These are phyloP conservation scores for Drosophila kurseongensis DNA, from an alignment of 1,140 invertebrate genomes.

Conservation along the genomic window DNA sequence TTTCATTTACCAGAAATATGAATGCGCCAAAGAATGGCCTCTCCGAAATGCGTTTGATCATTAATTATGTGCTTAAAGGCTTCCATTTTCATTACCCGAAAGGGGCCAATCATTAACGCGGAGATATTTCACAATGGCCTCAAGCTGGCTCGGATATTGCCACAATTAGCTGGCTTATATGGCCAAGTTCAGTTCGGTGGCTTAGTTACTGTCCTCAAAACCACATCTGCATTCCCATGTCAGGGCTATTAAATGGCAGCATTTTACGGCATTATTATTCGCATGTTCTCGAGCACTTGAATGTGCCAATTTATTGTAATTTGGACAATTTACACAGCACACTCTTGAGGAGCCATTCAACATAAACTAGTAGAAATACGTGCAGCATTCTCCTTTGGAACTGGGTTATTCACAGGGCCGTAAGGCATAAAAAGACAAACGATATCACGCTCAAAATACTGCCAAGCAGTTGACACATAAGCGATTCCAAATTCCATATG, in stretches of 20 bases:
- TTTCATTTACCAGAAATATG: slow-evolving; percentile 63
- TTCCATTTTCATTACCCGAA: background rate
- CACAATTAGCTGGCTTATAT: slow-evolving; percentile 29
- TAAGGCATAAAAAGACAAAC: slow-evolving; percentile 37
- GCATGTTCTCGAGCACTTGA: slow-evolving; percentile 10
- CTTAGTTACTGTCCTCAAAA: slow-evolving; percentile 8
- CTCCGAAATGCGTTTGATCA: slow-evolving; percentile 22
- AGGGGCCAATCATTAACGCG: slow-evolving; percentile 8
- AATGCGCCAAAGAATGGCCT: slow-evolving; percentile 31
- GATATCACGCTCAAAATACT: slow-evolving; percentile 35
- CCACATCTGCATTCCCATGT: slow-evolving; percentile 18
- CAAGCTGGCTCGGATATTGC: background rate
- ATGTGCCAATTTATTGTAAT: slow-evolving; percentile 51
- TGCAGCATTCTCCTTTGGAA: slow-evolving; percentile 34
- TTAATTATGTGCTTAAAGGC: slow-evolving; percentile 36
- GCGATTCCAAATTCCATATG: slow-evolving; percentile 47
- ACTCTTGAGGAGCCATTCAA: slow-evolving; percentile 28
- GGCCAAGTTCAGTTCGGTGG: background rate
- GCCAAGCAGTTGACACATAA: slow-evolving; percentile 47
- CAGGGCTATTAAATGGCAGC: background rate
- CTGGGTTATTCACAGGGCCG: slow-evolving; percentile 9
- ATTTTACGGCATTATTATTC: slow-evolving; percentile 39
- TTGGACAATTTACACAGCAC: slow-evolving; percentile 40
- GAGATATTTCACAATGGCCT: slow-evolving; percentile 16
- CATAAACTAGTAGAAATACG: slow-evolving; percentile 40